These are phyloP conservation scores for Galaxias olidus DNA, from an alignment of 2,797 vertebrate genomes.

Conservation along the genomic window DNA sequence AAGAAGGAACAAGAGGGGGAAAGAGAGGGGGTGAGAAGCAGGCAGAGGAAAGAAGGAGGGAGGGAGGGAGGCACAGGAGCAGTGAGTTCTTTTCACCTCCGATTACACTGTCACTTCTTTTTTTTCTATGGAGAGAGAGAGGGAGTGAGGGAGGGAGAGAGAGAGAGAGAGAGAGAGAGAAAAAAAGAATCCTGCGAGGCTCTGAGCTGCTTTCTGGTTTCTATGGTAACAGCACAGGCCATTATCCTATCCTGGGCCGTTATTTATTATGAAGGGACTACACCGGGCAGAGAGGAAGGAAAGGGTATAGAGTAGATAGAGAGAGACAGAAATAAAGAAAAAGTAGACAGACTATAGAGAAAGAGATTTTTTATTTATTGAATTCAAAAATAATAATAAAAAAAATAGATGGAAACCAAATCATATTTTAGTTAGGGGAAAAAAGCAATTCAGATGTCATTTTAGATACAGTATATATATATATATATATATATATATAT, in stretches of 20 bases:
- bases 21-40: background rate
- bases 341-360: background rate
- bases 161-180: conserved; percentile 77
- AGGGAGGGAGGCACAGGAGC: conserved; percentile 16
- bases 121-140: conserved; percentile 81
- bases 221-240: conserved; percentile 84
- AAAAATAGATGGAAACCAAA: too few species aligned
- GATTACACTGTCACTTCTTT: conserved; percentile 82
- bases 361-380: background rate
- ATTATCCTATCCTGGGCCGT: conserved; percentile 88
- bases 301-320: conserved; percentile 4
- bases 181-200: conserved; percentile 42
- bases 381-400: too few species aligned
- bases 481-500: too few species aligned
- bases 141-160: too few species aligned
- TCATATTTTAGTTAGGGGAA: too few species aligned
- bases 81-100: conserved; percentile 40
- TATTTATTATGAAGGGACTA: conserved; percentile 89
- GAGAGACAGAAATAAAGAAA: conserved; percentile 4
- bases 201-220: conserved; percentile 87
- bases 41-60: conserved; percentile 9
- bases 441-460: too few species aligned
- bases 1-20: background rate
- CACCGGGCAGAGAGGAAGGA: conserved; percentile 61
- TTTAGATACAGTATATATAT: too few species aligned